These are phyloP conservation scores for Deilephila elpenor DNA, from an alignment of 2,888 invertebrate species.

Conservation along the genomic window DNA sequence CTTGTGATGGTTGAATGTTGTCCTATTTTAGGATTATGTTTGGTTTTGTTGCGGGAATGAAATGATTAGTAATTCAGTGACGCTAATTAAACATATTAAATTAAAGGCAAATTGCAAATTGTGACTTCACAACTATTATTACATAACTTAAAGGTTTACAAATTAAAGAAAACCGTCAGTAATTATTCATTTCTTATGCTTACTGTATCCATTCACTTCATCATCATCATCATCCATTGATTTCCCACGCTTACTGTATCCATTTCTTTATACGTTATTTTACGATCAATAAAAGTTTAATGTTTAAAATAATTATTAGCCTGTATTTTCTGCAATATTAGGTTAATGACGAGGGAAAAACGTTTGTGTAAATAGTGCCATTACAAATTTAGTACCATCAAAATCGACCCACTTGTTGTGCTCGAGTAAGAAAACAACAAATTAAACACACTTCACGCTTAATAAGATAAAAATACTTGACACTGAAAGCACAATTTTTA, in stretches of 20 bases:
- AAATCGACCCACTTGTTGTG: not conserved
- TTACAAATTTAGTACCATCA: not conserved
- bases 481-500: not conserved
- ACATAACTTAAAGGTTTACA: too few species aligned
- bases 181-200: too few species aligned
- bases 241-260: too few species aligned
- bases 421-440: not conserved
- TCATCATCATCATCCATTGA: too few species aligned
- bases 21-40: not conserved
- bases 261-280: too few species aligned
- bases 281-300: too few species aligned
- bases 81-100: not conserved
- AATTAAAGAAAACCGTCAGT: too few species aligned
- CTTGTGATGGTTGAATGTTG: not conserved
- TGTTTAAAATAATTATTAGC: too few species aligned
- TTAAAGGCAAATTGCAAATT: too few species aligned
- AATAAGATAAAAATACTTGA: not conserved
- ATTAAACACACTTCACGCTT: slow-evolving; percentile 6
- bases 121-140: too few species aligned
- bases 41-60: not conserved
- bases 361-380: not conserved
- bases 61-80: not conserved
- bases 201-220: too few species aligned
- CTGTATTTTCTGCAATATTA: too few species aligned
- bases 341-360: not conserved